A percentile compares a stretch with the other conserved stretches of the same genome.
These are phyloP conservation scores for Xiphophorus maculatus DNA, from an alignment of 2,113 vertebrate genomes.

Conservation along the genomic window DNA sequence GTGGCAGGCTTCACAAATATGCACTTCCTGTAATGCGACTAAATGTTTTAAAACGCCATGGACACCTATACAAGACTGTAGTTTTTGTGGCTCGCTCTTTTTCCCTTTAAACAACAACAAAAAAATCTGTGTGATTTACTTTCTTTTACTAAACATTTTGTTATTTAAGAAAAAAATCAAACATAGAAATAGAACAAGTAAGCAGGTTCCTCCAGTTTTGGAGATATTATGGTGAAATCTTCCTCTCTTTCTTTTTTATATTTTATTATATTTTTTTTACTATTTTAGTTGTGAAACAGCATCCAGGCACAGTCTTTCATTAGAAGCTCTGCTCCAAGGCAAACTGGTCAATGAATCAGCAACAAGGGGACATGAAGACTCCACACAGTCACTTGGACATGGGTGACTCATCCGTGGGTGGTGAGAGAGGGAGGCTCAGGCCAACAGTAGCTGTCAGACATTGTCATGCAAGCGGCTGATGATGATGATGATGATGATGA, in stretches of 20 bases:
- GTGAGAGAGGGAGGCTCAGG: constrained; percentile 52
- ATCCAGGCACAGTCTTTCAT: not conserved
- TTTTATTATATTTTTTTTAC: not conserved
- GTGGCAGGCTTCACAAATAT: not conserved
- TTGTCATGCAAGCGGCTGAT: constrained; percentile 35
- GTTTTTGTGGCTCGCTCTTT: not conserved
- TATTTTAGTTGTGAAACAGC: not conserved
- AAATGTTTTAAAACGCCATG: not conserved
- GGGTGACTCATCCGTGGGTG: constrained; percentile 74
- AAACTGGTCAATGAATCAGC: constrained; percentile 46
- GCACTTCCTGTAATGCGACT: not conserved
- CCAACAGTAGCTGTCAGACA: constrained; percentile 38
- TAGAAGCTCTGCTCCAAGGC: not conserved
- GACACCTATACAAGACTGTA: not conserved
- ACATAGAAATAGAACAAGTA: not conserved
- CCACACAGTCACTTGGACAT: constrained; percentile 20
- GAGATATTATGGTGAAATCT: not conserved
- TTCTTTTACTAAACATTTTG: no score
- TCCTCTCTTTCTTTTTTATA: not conserved
- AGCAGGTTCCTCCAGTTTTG: not conserved
- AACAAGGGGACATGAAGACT: constrained; percentile 41
- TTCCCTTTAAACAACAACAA: not conserved
- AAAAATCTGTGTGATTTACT: no score
- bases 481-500: not conserved
- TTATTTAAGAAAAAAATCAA: not conserved